Percentiles rank a stretch among this genome's conserved stretches.
Evolutionary conservation across 2,888 invertebrate species (phyloP).

Genomic region (Morinoia aosen): DNA sequence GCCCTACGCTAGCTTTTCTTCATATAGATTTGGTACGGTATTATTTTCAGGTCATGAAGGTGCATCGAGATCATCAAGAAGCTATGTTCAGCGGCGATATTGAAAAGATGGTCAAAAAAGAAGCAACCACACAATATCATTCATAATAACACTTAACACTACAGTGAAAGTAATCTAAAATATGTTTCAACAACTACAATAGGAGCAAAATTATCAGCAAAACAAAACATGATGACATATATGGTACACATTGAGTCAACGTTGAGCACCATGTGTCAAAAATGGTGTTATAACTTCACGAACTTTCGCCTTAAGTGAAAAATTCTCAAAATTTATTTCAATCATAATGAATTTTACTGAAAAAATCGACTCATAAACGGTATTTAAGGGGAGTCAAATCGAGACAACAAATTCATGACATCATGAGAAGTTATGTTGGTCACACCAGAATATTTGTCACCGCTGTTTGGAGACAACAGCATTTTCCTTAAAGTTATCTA

Average conservation of each 20-base stretch:
- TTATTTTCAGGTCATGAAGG: neutral
- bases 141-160: neutral
- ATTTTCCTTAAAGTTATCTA: conserved; percentile 1
- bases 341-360: neutral
- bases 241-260: neutral
- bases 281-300: neutral
- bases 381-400: neutral
- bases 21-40: neutral
- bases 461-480: neutral
- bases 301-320: neutral
- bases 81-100: neutral
- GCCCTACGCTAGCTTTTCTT: neutral
- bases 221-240: conserved; percentile 8
- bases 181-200: neutral
- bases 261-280: neutral
- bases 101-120: neutral
- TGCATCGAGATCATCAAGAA: neutral
- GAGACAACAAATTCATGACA: neutral
- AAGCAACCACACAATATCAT: neutral
- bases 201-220: neutral
- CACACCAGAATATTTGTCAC: neutral
- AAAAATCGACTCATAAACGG: neutral
- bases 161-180: neutral
- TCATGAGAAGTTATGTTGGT: neutral
- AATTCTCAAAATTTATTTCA: neutral